phyloP scores from a whole-genome alignment of 2,888 invertebrate genomes.

The Eupeodes latifasciatus region DNA sequence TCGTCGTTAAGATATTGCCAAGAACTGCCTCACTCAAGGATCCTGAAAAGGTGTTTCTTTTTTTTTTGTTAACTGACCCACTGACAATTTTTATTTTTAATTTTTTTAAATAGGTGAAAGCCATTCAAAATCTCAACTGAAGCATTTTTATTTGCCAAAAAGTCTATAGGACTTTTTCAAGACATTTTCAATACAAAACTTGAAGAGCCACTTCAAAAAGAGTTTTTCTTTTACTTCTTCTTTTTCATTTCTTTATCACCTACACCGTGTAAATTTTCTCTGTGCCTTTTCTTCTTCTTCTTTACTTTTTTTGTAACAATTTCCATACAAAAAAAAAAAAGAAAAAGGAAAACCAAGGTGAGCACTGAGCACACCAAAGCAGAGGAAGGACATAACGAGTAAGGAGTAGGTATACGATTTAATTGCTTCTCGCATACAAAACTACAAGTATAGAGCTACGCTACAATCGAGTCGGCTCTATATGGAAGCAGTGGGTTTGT shows the following conservation, averaged over 20 bases:
- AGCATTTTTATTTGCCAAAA: conserved; percentile 28
- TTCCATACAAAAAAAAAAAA: conserved; percentile 37
- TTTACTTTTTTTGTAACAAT: conserved; percentile 35
- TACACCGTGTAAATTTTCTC: conserved; percentile 24
- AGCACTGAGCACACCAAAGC: conserved; percentile 44
- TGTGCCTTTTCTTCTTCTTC: not conserved
- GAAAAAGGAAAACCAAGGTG: conserved; percentile 37
- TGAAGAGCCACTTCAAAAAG: conserved; percentile 45
- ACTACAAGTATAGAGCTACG: not conserved
- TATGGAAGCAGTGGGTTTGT: conserved; percentile 17
- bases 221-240: not conserved
- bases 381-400: conserved; percentile 56
- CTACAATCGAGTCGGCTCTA: not conserved
- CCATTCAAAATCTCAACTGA: not conserved
- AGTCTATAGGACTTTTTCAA: conserved; percentile 24
- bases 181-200: conserved; percentile 38
- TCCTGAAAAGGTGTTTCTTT: not conserved
- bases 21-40: conserved; percentile 14
- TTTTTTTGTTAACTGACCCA: conserved; percentile 10
- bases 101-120: not conserved
- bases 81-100: not conserved
- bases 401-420: conserved; percentile 59
- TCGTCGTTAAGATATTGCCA: conserved; percentile 1
- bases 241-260: conserved; percentile 28
- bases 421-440: conserved; percentile 64